These are phyloP conservation scores for Grus americana DNA, from an alignment of 2,113 vertebrate species.

Conservation along the genomic window DNA sequence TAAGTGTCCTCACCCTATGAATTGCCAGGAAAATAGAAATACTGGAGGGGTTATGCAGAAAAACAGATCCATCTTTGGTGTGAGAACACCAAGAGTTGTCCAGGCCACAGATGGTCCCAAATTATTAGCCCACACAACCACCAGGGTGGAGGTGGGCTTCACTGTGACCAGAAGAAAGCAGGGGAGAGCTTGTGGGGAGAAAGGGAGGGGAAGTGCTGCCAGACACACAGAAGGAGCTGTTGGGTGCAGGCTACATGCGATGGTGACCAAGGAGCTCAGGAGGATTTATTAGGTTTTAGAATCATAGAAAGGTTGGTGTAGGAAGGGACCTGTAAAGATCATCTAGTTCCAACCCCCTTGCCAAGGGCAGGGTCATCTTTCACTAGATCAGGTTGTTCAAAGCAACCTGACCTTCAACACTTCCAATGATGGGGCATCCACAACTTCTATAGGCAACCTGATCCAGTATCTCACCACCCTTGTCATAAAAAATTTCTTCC, in stretches of 20 bases:
- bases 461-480: not conserved
- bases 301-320: not conserved
- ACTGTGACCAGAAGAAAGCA: not conserved
- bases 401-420: not conserved
- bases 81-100: not conserved
- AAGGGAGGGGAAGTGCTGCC: not conserved
- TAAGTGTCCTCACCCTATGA: not conserved
- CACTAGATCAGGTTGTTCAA: not conserved
- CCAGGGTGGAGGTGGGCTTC: not conserved
- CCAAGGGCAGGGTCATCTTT: not conserved
- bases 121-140: not conserved
- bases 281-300: not conserved
- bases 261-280: not conserved
- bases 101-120: not conserved
- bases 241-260: rapidly evolving
- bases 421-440: not conserved
- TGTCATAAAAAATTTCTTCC: not conserved
- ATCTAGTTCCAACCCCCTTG: not conserved
- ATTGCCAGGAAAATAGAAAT: not conserved
- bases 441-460: not conserved
- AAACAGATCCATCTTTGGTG: not conserved
- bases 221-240: rapidly evolving
- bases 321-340: not conserved
- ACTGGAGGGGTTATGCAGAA: not conserved
- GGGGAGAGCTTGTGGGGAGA: not conserved